Evolutionary conservation across 1,140 invertebrate species (phyloP).

Genomic region (Notospermus geniculatus): DNA sequence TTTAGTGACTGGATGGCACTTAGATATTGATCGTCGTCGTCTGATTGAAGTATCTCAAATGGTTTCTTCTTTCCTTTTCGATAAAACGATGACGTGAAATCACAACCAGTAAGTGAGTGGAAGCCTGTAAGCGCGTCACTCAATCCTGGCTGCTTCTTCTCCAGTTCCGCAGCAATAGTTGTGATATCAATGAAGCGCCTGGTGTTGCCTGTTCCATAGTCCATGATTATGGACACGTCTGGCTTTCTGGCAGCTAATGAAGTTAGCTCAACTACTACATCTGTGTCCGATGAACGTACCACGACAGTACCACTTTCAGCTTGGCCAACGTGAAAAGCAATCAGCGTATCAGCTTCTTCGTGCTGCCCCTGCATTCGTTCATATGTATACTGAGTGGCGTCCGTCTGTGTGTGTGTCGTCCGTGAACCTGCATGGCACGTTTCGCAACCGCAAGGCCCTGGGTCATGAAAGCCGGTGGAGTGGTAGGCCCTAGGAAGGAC

Average conservation of each 20-base stretch:
- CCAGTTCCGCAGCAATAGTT: too few species aligned
- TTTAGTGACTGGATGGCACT: background rate
- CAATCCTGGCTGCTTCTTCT: too few species aligned
- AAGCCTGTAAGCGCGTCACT: too few species aligned
- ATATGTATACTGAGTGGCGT: too few species aligned
- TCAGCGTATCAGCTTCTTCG: constrained; percentile 15
- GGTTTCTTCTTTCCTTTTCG: constrained; percentile 10
- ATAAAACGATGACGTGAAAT: constrained; percentile 8
- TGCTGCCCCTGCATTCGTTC: constrained; percentile 7
- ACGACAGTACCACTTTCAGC: constrained; percentile 4
- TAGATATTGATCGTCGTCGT: background rate
- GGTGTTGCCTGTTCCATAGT: constrained; percentile 9
- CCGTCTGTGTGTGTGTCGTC: too few species aligned
- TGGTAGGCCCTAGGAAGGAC: too few species aligned
- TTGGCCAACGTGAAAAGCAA: constrained; percentile 6
- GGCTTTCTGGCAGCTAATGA: background rate
- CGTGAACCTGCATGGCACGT: too few species aligned
- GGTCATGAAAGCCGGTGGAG: too few species aligned
- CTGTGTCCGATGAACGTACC: constrained; percentile 8
- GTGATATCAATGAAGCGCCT: background rate
- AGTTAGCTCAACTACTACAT: background rate
- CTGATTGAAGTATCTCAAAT: background rate
- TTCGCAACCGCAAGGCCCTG: too few species aligned
- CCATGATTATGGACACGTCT: constrained; percentile 8
- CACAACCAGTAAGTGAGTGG: background rate